A percentile compares a stretch with the other conserved stretches of the same genome.
These are phyloP conservation scores for Chondrosia reniformis DNA, from an alignment of 37 sponge, comb jelly and placozoan species.

Conservation along the genomic window DNA sequence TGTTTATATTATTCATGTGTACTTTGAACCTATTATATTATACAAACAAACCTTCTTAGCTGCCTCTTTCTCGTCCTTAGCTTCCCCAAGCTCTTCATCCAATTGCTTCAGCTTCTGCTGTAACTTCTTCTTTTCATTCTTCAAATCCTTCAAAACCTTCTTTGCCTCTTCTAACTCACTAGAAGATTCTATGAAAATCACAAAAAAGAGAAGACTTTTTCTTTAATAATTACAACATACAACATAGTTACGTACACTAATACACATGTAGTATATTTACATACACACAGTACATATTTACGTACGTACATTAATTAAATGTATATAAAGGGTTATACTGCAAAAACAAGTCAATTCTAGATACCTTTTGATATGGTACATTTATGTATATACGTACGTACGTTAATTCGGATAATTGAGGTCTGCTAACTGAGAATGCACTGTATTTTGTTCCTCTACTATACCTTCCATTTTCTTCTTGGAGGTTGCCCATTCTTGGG, in stretches of 20 bases:
- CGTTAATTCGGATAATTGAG: not conserved
- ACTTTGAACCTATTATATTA: too few species aligned
- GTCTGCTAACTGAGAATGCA: not conserved
- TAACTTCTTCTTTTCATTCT: constrained; percentile 36
- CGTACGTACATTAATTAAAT: too few species aligned
- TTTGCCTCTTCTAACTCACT: constrained; percentile 17
- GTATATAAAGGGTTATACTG: too few species aligned
- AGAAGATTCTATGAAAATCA: constrained; percentile 41
- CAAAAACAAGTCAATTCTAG: too few species aligned
- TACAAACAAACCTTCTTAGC: constrained; percentile 58
- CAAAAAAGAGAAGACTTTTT: too few species aligned
- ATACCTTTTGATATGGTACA: too few species aligned
- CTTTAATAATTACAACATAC: too few species aligned
- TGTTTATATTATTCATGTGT: too few species aligned
- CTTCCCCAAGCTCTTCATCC: constrained; percentile 70
- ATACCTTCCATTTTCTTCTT: constrained; percentile 64
- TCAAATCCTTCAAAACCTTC: constrained; percentile 52
- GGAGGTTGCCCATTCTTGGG: constrained; percentile 54
- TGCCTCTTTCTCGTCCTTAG: constrained; percentile 72
- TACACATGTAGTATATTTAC: too few species aligned
- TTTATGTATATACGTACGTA: not conserved
- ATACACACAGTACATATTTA: too few species aligned
- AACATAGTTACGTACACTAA: too few species aligned
- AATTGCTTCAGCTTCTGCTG: constrained; percentile 49
- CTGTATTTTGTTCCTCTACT: too few species aligned